A percentile compares a stretch with the other conserved stretches of the same genome.
Evolutionary conservation across 2,113 vertebrate species (phyloP).

Genomic region (Catharus fuscescens): DNA sequence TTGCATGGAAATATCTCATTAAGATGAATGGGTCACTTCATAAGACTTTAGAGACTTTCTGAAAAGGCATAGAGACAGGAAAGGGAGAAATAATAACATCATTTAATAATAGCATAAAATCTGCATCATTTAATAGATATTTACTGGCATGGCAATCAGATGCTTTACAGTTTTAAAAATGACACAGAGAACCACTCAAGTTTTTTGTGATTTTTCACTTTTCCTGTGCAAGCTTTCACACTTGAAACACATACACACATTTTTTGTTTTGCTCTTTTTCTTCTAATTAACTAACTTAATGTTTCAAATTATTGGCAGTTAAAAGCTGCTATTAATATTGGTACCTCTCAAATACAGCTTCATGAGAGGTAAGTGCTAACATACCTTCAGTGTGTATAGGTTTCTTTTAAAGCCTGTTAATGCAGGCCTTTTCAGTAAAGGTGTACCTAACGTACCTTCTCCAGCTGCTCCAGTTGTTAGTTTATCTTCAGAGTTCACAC

Average conservation of each 20-base stretch:
- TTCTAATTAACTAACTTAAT: not conserved
- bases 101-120: not conserved
- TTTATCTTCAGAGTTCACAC: not conserved
- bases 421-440: not conserved
- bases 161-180: not conserved
- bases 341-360: not conserved
- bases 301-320: not conserved
- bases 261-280: not conserved
- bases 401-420: not conserved
- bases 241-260: not conserved
- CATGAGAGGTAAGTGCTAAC: not conserved
- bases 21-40: constrained; percentile 8
- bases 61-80: not conserved
- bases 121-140: not conserved
- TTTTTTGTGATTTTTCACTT: not conserved
- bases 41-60: not conserved
- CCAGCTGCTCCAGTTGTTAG: not conserved
- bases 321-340: not conserved
- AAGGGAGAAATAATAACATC: not conserved
- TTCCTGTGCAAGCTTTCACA: not conserved
- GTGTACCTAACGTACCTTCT: not conserved
- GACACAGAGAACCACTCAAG: not conserved
- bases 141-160: not conserved
- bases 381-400: not conserved
- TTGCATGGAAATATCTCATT: not conserved